Evolutionary conservation across 92 coral and sea anemone genomes (phyloP), one percentile per base, ranked within the genome.

Genomic region (Pocillopora meandrina): DNA sequence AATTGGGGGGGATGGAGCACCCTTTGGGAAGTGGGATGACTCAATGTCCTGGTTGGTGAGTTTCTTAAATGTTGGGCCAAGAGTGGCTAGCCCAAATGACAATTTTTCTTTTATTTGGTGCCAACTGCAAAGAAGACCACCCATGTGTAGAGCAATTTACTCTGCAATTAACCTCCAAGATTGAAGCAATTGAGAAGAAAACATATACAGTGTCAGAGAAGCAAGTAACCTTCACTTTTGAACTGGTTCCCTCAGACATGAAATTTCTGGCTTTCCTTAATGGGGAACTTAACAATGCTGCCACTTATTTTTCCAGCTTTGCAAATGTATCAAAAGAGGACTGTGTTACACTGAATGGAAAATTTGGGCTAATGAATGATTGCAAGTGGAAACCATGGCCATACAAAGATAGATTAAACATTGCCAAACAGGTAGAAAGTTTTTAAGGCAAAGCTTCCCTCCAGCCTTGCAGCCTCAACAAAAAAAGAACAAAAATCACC

Each of bases 1-100:
- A 36, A 86, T 92, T 36, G 95, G 92, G 42, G 89, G 88, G 14
- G 90, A 85, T 82, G 86, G 95, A 57, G 85, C 90, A 6, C 91
- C 91, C 56, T 88, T 76, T 71, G 88, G 88, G 7, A 88, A 88
- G 52, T 83, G 88, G 88, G 91, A 88, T 42, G 56, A 88, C 33
- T 58, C 85, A n/a, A 61, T 83, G 73, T 88, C 88, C 17, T 87
- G 90, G 78, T 68, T 81, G 58, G 84, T 75, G 63, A 87, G 63
- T 3, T 61, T 71, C 49, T 56, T 93, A 59, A 93, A 93, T 88
- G 92, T 82, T 70, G 92, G 93, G 59, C 62, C 90, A 8, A 61
- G 92, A 76, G 87, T 93, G 2, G 91, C 92, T 10, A 81, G 84
- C 78, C 82, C 78, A 82, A 81, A 61, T 71, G 81, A 74, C 20